Evolutionary conservation across 2,888 invertebrate species (phyloP), one percentile per base, ranked within the genome.

Genomic region (Dolichomitus sp.): DNA sequence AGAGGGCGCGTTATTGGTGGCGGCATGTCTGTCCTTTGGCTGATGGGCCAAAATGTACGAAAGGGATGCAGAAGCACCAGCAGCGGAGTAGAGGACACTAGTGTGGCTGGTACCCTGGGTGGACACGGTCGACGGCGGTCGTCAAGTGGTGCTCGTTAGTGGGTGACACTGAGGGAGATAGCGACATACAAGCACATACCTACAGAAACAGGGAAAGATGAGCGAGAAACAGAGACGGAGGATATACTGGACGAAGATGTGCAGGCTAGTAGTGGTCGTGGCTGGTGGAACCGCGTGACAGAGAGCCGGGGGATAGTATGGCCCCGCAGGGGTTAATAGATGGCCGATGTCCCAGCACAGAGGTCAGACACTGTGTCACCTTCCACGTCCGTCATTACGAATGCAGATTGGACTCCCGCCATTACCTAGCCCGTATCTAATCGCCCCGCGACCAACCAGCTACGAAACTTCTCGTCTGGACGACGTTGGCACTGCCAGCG

Each of bases 321-420:
- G 89, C 89, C 73, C 89, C 87, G 37, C 80, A 82, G 87, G 91
- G 91, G 91, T 91, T 92, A 92, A 92, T 91, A 91, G 91, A 92
- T 91, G 90, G 89, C 90, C 90, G 87, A 89, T 90, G 90, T 90
- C 89, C 89, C 86, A 72, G 84, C 84, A 80, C 84, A 79, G 88
- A 89, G 89, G 91, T 90, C 90, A 90, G 89, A 90, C 89, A 89
- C 89, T 89, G 91, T 88, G 90, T 91, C 90, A 91, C 89, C 90
- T 89, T 89, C 89, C 88, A 88, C 89, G 90, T 89, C 86, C 90
- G 88, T 91, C 90, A 90, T 91, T 91, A 90, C 91, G 87, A 89
- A 92, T 92, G 91, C 91, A 92, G 90, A 92, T 92, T 92, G 90
- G 88, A 90, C 87, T 84, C 83, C 86, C 84, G 85, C 88, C 86